Base-by-base conservation (phyloP, 2,113 vertebrate species). In the Rhinoderma darwinii region DNA sequence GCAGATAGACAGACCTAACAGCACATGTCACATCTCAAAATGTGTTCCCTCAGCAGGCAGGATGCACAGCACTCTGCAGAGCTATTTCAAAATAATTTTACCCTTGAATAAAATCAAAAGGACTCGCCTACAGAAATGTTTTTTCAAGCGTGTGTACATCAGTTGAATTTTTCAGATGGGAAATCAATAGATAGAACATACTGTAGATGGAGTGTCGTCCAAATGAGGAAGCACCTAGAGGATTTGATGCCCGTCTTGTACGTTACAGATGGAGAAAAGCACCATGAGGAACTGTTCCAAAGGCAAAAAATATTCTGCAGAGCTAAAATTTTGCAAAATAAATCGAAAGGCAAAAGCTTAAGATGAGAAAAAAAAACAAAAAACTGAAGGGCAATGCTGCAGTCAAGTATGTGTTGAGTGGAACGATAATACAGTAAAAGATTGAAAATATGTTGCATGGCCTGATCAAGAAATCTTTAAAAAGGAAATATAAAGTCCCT, bases 131-230 rank as follows among this genome's bases (percentile, higher is more conserved):
- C 76, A 86, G 76, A 66, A 59, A 80, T 86, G 63, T 80, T 86
- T 86, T 86, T 59, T 81, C 84, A 86, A 80, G 76, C 63, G 32
- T 81, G 47, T 70, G 76, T 68, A 70, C 61, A 70, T 41, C 63
- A 72, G 59, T 54, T 41, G 61, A 79, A 80, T 72, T 80, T 79
- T 86, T 86, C 84, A 86, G 76, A 86, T 86, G 84, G 63, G 75
- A 86, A 86, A 86, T 80, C 84, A 86, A 86, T 86, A 73, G 47
- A 86, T 86, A 72, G 76, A 86, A 86, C 84, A 80, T 37, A 72
- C 61, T 30, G 63, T 85, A 37, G 47, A 80, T 72, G 76, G 37
- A 54, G 50, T 61, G 47, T 32, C 27, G 35, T 59, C 63, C 50
- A 72, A 72, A 78, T 86, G 63, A 80, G 44, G 27, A 72, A 86